Evolutionary conservation across 2,797 vertebrate species (phyloP).

Genomic region (Hybognathus amarus): DNA sequence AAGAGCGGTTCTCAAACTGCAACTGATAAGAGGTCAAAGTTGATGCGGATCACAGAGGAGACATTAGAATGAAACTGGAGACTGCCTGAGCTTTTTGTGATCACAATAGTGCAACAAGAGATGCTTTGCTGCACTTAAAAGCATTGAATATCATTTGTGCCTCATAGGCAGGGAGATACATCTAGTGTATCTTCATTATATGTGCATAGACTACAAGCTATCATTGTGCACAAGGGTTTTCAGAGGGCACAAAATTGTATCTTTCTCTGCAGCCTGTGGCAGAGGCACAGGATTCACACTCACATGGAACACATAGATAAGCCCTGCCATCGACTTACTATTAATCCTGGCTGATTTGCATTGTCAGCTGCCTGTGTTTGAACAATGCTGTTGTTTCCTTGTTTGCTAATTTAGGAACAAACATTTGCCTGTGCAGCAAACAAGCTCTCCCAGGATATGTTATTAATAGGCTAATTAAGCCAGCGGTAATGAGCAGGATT

Average conservation of each 20-base stretch:
- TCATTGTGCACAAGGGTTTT: conserved; percentile 1
- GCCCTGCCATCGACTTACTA: conserved; percentile 62
- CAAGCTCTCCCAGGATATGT: conserved; percentile 94
- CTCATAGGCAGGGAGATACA: conserved; percentile 45
- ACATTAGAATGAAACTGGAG: conserved; percentile 50
- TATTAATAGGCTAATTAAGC: conserved; percentile 99
- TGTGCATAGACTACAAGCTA: not conserved
- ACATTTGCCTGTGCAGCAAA: conserved; percentile 95
- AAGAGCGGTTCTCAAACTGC: conserved; percentile 9
- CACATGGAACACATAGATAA: conserved; percentile 61
- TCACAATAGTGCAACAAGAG: conserved; percentile 52
- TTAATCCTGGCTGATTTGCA: conserved; percentile 76
- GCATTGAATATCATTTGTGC: conserved; percentile 57
- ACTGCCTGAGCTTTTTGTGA: conserved; percentile 6
- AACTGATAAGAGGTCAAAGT: conserved; percentile 43
- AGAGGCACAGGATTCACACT: conserved; percentile 3
- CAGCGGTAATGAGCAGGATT: conserved; percentile 97
- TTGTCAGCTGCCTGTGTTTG: conserved; percentile 79
- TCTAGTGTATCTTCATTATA: conserved; percentile 50
- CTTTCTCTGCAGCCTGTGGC: conserved; percentile 16
- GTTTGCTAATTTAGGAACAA: conserved; percentile 99
- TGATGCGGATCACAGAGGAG: conserved; percentile 2
- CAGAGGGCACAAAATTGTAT: conserved; percentile 26
- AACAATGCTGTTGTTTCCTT: conserved; percentile 89
- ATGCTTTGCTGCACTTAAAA: conserved; percentile 51